Evolutionary conservation across 2,797 vertebrate genomes (phyloP).

Genomic region (Cyprinella venusta): DNA sequence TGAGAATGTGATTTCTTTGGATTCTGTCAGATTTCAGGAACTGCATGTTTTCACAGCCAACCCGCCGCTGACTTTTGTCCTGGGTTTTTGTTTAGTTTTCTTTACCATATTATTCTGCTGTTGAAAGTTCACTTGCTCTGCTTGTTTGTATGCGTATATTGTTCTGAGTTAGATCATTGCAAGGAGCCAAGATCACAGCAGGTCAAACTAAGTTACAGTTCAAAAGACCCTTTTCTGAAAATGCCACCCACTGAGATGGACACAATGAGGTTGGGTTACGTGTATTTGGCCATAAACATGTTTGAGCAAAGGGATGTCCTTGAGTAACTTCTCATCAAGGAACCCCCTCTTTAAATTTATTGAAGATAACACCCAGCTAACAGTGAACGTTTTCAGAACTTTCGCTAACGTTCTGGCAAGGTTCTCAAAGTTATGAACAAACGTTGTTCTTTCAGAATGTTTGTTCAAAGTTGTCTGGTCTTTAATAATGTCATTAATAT

Average conservation of each 20-base stretch:
- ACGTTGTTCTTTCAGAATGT: not conserved
- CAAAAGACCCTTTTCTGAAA: constrained; percentile 15
- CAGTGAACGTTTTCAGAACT: not conserved
- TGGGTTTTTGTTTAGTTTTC: not conserved
- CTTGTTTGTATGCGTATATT: constrained; percentile 6
- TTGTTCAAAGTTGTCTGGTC: not conserved
- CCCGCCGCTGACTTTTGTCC: not conserved
- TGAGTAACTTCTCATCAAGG: not conserved
- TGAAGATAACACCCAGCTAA: not conserved
- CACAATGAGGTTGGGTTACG: not conserved
- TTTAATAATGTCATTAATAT: not conserved
- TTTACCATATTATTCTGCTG: not conserved
- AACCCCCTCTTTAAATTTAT: not conserved
- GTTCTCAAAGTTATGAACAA: not conserved
- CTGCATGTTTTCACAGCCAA: not conserved
- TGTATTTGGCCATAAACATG: not conserved
- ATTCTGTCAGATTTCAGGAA: constrained; percentile 2
- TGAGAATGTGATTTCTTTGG: not conserved
- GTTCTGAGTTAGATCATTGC: constrained; percentile 17
- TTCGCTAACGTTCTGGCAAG: not conserved
- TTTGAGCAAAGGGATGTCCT: not conserved
- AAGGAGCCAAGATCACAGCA: constrained; percentile 12
- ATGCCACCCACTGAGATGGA: constrained; percentile 22
- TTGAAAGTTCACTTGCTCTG: not conserved
- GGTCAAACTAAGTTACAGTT: constrained; percentile 5